Conservation (phyloP, 2,113 vertebrate species). For the Oreochromis niloticus region DNA sequence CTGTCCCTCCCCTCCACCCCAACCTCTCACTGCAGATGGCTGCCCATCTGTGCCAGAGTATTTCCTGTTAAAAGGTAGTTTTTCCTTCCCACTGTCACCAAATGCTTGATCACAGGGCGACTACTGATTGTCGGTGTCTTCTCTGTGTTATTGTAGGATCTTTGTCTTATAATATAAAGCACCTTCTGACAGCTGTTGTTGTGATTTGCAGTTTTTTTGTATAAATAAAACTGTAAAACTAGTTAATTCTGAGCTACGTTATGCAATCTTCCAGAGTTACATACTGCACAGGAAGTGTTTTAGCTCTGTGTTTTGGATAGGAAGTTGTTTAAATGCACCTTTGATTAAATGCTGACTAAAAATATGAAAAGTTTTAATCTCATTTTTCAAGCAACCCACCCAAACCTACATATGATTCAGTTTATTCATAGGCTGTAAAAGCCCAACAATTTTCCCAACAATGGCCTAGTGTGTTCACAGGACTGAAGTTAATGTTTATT, state of each 20-base stretch:
- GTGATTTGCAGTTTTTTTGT: background rate
- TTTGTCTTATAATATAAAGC: background rate
- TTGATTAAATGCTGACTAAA: background rate
- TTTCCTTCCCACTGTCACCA: background rate
- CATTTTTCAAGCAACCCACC: background rate
- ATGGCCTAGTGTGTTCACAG: background rate
- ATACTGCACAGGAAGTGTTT: background rate
- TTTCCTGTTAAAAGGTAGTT: background rate
- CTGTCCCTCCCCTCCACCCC: rapidly evolving
- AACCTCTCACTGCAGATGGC: background rate
- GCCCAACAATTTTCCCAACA: rapidly evolving
- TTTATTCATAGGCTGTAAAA: background rate
- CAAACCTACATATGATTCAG: background rate
- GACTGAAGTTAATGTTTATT: background rate
- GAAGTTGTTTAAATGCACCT: background rate
- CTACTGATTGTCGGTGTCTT: background rate
- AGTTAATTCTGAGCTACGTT: background rate
- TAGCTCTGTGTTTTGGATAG: background rate
- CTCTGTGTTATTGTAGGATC: background rate
- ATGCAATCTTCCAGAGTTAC: background rate
- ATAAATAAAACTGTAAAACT: background rate
- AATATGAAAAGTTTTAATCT: background rate
- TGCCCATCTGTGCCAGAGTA: background rate
- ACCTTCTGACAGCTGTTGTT: background rate
- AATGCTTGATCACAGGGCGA: background rate